A percentile compares a stretch with the other conserved stretches of the same genome.
phyloP scores from a whole-genome alignment of 2,797 vertebrate species.

The Gouania willdenowi region DNA sequence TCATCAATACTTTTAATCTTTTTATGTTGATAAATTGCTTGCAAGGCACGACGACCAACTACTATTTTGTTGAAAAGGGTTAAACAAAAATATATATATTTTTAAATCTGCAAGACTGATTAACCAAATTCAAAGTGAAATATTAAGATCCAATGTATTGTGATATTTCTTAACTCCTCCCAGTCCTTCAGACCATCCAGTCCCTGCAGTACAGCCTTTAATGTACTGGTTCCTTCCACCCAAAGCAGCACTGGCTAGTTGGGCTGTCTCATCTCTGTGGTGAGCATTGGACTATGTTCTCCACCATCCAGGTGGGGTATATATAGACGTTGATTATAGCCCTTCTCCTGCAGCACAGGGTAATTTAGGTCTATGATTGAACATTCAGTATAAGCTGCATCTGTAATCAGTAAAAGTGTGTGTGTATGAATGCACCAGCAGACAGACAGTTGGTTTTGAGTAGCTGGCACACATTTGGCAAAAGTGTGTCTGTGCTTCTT shows the following conservation, averaged over 20 bases:
- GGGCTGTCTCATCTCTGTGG: constrained; percentile 52
- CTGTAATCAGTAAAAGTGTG: constrained; percentile 60
- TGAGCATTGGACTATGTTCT: constrained; percentile 26
- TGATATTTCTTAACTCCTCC: too few species aligned
- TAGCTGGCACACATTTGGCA: constrained; percentile 20
- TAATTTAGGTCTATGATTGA: constrained; percentile 68
- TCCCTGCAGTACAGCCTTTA: too few species aligned
- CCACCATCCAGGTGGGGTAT: constrained; percentile 65
- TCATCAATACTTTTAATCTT: too few species aligned
- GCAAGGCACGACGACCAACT: too few species aligned
- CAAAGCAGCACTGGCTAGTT: constrained; percentile 6
- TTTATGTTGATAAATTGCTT: too few species aligned
- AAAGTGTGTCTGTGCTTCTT: constrained; percentile 12
- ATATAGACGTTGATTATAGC: constrained; percentile 69
- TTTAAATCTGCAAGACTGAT: too few species aligned
- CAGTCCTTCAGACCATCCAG: too few species aligned
- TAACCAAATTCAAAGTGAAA: too few species aligned
- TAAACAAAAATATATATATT: too few species aligned
- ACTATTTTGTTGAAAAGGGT: too few species aligned
- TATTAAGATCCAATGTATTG: too few species aligned
- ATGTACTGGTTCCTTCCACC: constrained; percentile 35
- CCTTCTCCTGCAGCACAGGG: constrained; percentile 40
- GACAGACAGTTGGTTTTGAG: constrained; percentile 38
- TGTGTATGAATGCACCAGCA: constrained; percentile 24
- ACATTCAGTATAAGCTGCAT: constrained; percentile 51